These are phyloP conservation scores for Ochropacha duplaris DNA, from an alignment of 2,888 invertebrate genomes.

Conservation along the genomic window DNA sequence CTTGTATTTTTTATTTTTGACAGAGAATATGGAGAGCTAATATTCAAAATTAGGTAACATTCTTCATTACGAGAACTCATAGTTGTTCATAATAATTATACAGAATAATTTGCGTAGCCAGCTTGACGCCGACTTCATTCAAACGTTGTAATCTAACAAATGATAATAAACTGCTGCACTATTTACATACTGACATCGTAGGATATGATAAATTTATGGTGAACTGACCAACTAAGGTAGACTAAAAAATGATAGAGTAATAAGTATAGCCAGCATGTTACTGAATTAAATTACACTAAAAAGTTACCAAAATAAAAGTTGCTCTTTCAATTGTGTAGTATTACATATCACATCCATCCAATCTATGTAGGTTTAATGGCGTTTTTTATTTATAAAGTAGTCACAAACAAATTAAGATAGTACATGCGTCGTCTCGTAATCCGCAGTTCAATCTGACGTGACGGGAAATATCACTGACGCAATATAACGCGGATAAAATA, in stretches of 20 bases:
- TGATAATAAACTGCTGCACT: neutral
- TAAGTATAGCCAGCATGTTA: no score
- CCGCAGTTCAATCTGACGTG: neutral
- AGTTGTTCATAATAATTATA: neutral
- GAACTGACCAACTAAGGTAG: neutral
- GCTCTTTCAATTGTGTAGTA: no score
- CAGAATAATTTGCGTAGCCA: neutral
- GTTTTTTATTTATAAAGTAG: neutral
- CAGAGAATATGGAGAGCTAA: no score
- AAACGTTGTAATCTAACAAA: neutral
- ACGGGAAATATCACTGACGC: neutral
- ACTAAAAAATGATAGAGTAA: no score
- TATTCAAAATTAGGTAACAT: no score
- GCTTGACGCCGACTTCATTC: neutral
- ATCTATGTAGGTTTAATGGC: neutral
- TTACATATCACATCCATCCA: no score
- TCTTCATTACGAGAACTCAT: neutral
- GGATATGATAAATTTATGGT: conserved; percentile 1
- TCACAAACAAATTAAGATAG: neutral
- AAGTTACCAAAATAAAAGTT: no score
- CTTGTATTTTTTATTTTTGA: no score
- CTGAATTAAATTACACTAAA: no score
- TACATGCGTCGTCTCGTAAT: neutral
- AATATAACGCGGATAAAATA: neutral
- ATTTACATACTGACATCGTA: conserved; percentile 3